phyloP scores from a whole-genome alignment of 2,113 vertebrate species.

The Hypomesus transpacificus region DNA sequence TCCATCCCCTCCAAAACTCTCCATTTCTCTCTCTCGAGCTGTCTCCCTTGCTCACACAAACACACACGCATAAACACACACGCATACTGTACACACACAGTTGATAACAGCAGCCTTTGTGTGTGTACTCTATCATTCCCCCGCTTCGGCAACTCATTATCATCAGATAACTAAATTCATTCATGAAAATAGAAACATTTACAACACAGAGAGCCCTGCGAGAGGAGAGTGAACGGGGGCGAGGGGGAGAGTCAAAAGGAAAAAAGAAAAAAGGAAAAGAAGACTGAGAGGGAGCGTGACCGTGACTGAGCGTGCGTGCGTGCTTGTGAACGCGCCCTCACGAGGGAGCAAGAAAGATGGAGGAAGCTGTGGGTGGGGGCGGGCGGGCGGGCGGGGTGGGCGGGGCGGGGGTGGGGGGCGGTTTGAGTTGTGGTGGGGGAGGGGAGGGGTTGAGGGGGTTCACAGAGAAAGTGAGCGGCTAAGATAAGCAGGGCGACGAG shows the following conservation, averaged over 20 bases:
- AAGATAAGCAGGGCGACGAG: background rate
- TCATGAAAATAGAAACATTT: constrained; percentile 18
- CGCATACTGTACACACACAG: constrained; percentile 6
- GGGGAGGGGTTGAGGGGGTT: background rate
- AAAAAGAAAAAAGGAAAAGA: too few species aligned
- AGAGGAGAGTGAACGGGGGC: background rate
- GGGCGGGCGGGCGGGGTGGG: too few species aligned
- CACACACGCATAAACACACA: constrained; percentile 2
- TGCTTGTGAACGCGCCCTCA: too few species aligned
- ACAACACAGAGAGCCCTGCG: constrained; percentile 7
- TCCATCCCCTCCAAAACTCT: constrained; percentile 22
- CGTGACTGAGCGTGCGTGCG: too few species aligned
- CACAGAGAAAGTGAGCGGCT: background rate
- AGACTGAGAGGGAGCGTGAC: too few species aligned
- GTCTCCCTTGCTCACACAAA: background rate
- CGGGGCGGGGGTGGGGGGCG: too few species aligned
- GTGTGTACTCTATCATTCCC: constrained; percentile 9
- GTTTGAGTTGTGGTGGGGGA: too few species aligned
- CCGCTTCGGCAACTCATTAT: background rate
- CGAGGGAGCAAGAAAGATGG: too few species aligned
- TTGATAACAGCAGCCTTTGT: constrained; percentile 10
- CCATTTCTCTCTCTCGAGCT: constrained; percentile 34
- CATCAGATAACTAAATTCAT: constrained; percentile 17
- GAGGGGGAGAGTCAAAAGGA: too few species aligned
- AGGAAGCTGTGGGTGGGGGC: too few species aligned